These are phyloP conservation scores for Glaucidium brasilianum DNA, from an alignment of 2,113 vertebrate genomes.

Conservation along the genomic window DNA sequence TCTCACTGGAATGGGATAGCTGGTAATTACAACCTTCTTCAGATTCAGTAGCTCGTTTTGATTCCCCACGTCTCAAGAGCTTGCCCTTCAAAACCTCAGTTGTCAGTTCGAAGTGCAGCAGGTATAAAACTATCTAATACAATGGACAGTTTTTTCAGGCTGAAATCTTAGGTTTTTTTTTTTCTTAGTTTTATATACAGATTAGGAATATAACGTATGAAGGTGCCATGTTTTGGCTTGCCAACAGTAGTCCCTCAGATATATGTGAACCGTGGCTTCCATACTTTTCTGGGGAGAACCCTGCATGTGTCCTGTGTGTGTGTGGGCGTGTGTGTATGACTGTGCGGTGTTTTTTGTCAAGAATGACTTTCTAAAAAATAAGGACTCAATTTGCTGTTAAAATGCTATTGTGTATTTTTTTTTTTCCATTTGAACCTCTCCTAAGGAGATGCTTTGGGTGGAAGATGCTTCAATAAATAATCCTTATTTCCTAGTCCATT, in stretches of 20 bases:
- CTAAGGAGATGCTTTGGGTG: slow-evolving; percentile 56
- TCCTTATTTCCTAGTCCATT: slow-evolving; percentile 71
- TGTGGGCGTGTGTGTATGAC: not conserved
- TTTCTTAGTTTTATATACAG: slow-evolving; percentile 31
- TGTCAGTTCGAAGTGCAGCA: slow-evolving; percentile 46
- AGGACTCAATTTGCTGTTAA: slow-evolving; percentile 70
- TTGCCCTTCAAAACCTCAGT: not conserved
- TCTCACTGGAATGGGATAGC: slow-evolving; percentile 41
- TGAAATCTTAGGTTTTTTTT: slow-evolving; percentile 17
- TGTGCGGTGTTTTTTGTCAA: slow-evolving; percentile 60
- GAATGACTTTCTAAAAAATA: slow-evolving; percentile 71
- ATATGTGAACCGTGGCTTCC: slow-evolving; percentile 59
- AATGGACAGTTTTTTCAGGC: slow-evolving; percentile 20
- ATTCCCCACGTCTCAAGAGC: slow-evolving; percentile 46
- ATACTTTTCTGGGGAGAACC: slow-evolving; percentile 61
- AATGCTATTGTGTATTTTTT: slow-evolving; percentile 54
- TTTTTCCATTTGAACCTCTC: slow-evolving; percentile 62
- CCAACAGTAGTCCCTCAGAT: slow-evolving; percentile 72
- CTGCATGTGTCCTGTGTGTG: slow-evolving; percentile 71
- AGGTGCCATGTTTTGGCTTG: slow-evolving; percentile 76
- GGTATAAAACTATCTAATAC: not conserved
- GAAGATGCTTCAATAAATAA: slow-evolving; percentile 52
- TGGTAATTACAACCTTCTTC: slow-evolving; percentile 1
- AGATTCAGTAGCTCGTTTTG: slow-evolving; percentile 39
- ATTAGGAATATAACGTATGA: slow-evolving; percentile 71